Base-by-base conservation (phyloP, 1,140 invertebrate genomes). In the Trichonephila clavata region DNA sequence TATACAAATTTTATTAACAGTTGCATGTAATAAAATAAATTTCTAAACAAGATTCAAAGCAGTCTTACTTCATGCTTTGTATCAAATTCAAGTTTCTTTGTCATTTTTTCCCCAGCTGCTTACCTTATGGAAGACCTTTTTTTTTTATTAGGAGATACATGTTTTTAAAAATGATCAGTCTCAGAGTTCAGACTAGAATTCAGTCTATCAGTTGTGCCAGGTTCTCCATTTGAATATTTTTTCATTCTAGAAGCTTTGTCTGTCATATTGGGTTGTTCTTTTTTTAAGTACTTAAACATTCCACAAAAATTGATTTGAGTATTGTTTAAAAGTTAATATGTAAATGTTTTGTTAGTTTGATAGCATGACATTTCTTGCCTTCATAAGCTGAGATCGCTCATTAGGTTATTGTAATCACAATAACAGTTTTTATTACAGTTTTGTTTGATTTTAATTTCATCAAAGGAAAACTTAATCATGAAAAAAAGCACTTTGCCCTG, bases 281-380 rank as follows among this genome's bases (percentile, higher is more conserved):
- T 63, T 92, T 50, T 83, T 39, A 21, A 91, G 90, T 14, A 84
- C 61, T 65, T 50, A 92, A 21, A 2, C 57, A 57, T 65, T 92
- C 90, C 77, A 92, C 21, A 65, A 24, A 21, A 8, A 60, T 61
- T 84, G 90, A 32, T 92, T 63, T 2, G 84, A 65, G 20, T 84
- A 13, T 18, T 92, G 90, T 14, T 60, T 32, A 10, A 84, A 92
- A 63, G 84, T 21, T 71, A 84, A 84, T 65, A 50, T 84, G 60
- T 91, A 91, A 43, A 63, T 57, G 50, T 84, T 65, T 61, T 39
- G 8, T 65, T n/a, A 2, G 90, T 83, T 1, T 24, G 59, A 21
- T 92, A 83, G n/a, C 84, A 92, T 16, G 80, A 63, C 77, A 92
- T n/a, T 43, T 77, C 50, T 57, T 84, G 90, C 20, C 84, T 80